Evolutionary conservation across 1,140 invertebrate species (phyloP), one percentile per base, ranked within the genome.

Genomic region (Melipona quadrifasciata): DNA sequence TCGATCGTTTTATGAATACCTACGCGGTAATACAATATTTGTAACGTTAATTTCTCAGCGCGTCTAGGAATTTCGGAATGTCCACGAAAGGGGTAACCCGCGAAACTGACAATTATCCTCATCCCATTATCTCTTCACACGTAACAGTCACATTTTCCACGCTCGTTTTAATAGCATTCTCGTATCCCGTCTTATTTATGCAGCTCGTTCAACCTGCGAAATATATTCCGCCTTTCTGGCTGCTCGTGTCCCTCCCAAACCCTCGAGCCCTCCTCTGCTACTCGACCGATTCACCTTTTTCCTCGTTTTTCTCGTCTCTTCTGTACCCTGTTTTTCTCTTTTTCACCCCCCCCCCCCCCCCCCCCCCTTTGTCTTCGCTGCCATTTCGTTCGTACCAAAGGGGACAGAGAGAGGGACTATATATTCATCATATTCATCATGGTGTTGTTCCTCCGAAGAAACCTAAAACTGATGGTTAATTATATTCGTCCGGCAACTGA

Each of bases 401-500:
- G 8, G 39, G 16, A n/a, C 24, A n/a, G 65, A 51, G 17, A 24
- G 27, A 12, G 31, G 14, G 61, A 34, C 58, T 70, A 57, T 39
- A 55, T 87, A 55, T 70, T 27, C 19, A 65, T 21, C 71, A 73
- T 10, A 19, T 57, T 5, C 64, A 68, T 24, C 68, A 57, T 85
- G 80, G 73, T 82, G 86, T 87, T 89, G 87, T 91, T 92, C 83
- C 85, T 87, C 87, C 87, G 86, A 90, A 91, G 94, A 94, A 95
- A 94, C 92, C 93, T 85, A 94, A 95, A 94, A 94, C 94, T 94
- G 93, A 94, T 94, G 92, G 93, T 93, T 95, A 95, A 95, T 95
- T 95, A 95, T 93, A 90, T 93, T 94, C 90, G 92, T 85, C 89
- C 90, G 82, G 91, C 87, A 91, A 91, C 90, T 90, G 88, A 90